Conservation (phyloP, 1,140 invertebrate genomes). For the Bombus superbus region DNA sequence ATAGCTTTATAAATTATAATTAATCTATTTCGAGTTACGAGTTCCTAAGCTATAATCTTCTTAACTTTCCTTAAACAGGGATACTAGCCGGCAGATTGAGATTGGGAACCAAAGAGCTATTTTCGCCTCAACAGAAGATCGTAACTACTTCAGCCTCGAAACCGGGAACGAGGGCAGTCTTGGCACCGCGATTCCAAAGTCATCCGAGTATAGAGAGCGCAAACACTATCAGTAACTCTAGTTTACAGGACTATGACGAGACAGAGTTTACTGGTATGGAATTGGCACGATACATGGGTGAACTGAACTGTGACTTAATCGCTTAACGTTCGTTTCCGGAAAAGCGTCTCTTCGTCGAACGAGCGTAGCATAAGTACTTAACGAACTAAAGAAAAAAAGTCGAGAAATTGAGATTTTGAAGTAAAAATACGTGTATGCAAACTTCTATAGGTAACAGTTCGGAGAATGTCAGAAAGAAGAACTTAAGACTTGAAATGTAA, state of each 20-base stretch:
- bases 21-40: background rate
- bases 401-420: background rate
- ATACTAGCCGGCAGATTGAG: slow-evolving; percentile 71
- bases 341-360: background rate
- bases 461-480: background rate
- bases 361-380: background rate
- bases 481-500: background rate
- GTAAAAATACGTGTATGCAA: background rate
- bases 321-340: slow-evolving; percentile 64
- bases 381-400: background rate
- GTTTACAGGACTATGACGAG: slow-evolving; percentile 87
- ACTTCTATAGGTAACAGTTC: no score
- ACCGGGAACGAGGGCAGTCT: slow-evolving; percentile 31
- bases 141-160: slow-evolving; percentile 13
- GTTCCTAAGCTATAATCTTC: background rate
- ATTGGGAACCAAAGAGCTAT: slow-evolving; percentile 66
- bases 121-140: slow-evolving; percentile 63
- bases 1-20: background rate
- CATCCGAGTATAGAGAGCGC: slow-evolving; percentile 76
- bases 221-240: slow-evolving; percentile 88
- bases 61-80: slow-evolving; percentile 39
- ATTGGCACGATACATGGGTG: slow-evolving; percentile 85
- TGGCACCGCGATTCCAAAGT: slow-evolving; percentile 63
- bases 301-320: slow-evolving; percentile 83
- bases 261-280: slow-evolving; percentile 87